Percentiles rank a stretch among this genome's conserved stretches.
Evolutionary conservation across 2,888 invertebrate genomes (phyloP).

Genomic region (Caenorhabditis panamensis): DNA sequence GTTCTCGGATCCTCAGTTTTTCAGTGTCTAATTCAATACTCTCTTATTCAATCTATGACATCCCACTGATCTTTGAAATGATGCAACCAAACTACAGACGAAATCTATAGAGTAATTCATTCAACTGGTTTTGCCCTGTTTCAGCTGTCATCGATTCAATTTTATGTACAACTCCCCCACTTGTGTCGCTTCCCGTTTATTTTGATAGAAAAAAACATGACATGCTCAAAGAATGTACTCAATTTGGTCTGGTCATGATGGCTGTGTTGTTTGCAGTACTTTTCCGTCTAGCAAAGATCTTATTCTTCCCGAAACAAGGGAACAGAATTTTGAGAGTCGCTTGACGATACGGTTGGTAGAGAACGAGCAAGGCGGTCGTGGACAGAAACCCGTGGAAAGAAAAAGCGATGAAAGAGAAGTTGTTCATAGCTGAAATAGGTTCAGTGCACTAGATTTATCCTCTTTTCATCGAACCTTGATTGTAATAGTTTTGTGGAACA

Average conservation of each 20-base stretch:
- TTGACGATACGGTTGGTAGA: slow-evolving; percentile 31
- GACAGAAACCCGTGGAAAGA: slow-evolving; percentile 25
- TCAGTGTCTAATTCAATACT: not conserved
- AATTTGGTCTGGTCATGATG: too few species aligned
- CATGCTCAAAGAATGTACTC: too few species aligned
- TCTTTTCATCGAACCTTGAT: not conserved
- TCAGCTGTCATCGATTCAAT: too few species aligned
- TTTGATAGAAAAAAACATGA: too few species aligned
- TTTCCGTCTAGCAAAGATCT: not conserved
- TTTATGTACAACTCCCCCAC: too few species aligned
- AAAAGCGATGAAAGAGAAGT: slow-evolving; percentile 22
- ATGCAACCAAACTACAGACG: too few species aligned
- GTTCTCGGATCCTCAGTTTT: not conserved
- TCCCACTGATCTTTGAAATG: too few species aligned
- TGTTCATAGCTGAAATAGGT: slow-evolving; percentile 15
- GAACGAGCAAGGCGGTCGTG: not conserved
- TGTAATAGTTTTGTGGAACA: not conserved
- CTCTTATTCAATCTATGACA: too few species aligned
- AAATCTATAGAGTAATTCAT: too few species aligned
- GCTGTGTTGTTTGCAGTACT: too few species aligned
- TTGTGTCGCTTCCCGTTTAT: too few species aligned
- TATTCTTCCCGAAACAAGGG: not conserved
- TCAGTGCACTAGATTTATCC: not conserved
- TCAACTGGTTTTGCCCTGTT: not conserved
- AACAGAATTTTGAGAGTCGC: not conserved